These are phyloP conservation scores for Pachyramphus minor DNA, from an alignment of 2,113 vertebrate genomes.

Conservation along the genomic window DNA sequence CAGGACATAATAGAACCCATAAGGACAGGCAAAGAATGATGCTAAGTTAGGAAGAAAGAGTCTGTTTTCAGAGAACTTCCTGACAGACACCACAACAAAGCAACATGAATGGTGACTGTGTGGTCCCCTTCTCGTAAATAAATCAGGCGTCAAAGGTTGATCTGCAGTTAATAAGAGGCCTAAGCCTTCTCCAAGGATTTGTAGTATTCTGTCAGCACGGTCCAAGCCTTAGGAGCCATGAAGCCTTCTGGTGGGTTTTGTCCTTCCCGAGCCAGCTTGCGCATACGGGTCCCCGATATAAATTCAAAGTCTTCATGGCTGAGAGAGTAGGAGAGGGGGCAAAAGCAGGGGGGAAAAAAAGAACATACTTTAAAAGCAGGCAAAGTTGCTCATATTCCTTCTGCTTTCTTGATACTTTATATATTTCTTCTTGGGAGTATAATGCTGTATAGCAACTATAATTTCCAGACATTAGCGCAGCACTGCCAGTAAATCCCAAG, in stretches of 20 bases:
- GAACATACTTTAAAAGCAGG: not conserved
- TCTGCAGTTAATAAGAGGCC: constrained; percentile 30
- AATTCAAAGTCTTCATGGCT: constrained; percentile 97
- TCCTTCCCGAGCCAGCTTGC: constrained; percentile 90
- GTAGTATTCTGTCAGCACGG: constrained; percentile 93
- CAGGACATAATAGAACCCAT: constrained; percentile 64
- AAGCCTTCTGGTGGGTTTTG: constrained; percentile 94
- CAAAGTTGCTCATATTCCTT: not conserved
- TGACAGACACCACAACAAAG: constrained; percentile 70
- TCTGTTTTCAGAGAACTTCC: constrained; percentile 58
- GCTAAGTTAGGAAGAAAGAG: constrained; percentile 53
- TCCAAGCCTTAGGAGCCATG: constrained; percentile 95
- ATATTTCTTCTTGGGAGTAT: not conserved
- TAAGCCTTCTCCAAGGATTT: constrained; percentile 90
- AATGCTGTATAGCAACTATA: not conserved
- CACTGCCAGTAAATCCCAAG: not conserved
- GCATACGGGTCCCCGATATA: constrained; percentile 98
- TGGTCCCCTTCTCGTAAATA: constrained; percentile 67
- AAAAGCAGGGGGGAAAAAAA: not conserved
- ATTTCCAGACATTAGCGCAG: not conserved
- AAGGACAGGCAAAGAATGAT: constrained; percentile 67
- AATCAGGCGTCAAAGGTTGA: constrained; percentile 50
- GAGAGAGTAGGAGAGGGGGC: not conserved
- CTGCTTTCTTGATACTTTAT: not conserved
- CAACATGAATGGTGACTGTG: constrained; percentile 33